Evolutionary conservation across 2,888 invertebrate species (phyloP), one percentile per base, ranked within the genome.

Genomic region (Drosophila cracens): DNA sequence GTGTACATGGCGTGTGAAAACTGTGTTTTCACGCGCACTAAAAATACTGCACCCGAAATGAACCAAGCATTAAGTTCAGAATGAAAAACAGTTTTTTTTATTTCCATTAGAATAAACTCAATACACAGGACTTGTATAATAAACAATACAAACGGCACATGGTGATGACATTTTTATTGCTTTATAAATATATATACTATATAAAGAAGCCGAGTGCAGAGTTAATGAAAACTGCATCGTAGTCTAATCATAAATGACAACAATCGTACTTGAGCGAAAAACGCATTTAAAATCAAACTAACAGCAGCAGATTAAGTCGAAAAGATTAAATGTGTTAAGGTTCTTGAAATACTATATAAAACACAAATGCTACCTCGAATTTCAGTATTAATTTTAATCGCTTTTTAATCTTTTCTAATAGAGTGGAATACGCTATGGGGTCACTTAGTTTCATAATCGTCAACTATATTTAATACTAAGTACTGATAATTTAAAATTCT

Each of bases 1-100:
- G 68, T 80, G 80, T 72, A 66, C 63, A 72, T 58, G 71, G 63
- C 80, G 66, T 80, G 68, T 80, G 68, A 69, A 72, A 76, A 72
- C 68, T 48, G 38, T 51, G 43, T 60, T 74, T 75, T 75, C 67
- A 29, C 38, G 27, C 25, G 38, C 46, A 58, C 70, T 33, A 13
- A 58, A 57, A 60, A 60, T 16, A 21, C 49, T 11, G 4, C 29
- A n/a, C 16, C 13, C 49, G 16, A 57, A 66, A 56, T 59, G 21
- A 34, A 33, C 58, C 40, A 4, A 21, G 13, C 34, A 57, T 57
- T 58, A 10, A 27, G 27, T 27, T 27, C 10, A 8, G 11, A 43
- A 46, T 18, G 34, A 16, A 16, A 34, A 33, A 36, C 25, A 52
- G 4, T 8, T n/a, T 13, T 21, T 29, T n/a, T 27, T 33, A 33